phyloP scores from a whole-genome alignment of 2,113 vertebrate genomes.

The Phoxinus phoxinus region DNA sequence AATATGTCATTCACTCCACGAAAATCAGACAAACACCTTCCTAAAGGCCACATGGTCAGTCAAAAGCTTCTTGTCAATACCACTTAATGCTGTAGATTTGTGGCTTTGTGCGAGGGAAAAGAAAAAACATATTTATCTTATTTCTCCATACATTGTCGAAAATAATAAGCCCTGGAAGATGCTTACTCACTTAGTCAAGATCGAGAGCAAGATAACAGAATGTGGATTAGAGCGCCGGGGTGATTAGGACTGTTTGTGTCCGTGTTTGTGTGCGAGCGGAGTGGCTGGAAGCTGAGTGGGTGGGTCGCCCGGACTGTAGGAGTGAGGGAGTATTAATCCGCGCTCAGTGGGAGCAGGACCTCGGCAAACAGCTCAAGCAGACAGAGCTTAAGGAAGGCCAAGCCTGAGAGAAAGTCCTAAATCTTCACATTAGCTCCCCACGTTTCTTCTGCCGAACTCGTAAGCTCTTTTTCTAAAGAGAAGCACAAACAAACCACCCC shows the following conservation, averaged over 20 bases:
- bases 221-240: constrained; percentile 87
- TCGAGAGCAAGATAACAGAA: constrained; percentile 87
- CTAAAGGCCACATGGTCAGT: neutral
- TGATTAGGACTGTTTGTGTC: constrained; percentile 74
- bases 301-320: constrained; percentile 35
- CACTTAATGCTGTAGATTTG: constrained; percentile 17
- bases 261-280: constrained; percentile 33
- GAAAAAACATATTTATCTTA: constrained; percentile 75
- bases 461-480: constrained; percentile 97
- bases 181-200: constrained; percentile 86
- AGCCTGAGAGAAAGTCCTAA: constrained; percentile 94
- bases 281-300: constrained; percentile 18
- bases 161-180: constrained; percentile 85
- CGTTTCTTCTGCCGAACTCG: constrained; percentile 91
- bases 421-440: constrained; percentile 96
- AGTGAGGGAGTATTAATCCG: constrained; percentile 96
- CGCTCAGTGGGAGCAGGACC: constrained; percentile 94
- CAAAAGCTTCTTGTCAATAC: constrained; percentile 17
- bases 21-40: constrained; percentile 28
- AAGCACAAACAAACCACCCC: constrained; percentile 88
- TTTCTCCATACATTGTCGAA: constrained; percentile 72
- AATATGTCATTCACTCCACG: neutral
- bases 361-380: constrained; percentile 88
- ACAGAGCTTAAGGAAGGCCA: constrained; percentile 92
- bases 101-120: constrained; percentile 5